Evolutionary conservation across 2,113 vertebrate genomes (phyloP), one percentile per base, ranked within the genome.

Genomic region (Sorex fumeus): DNA sequence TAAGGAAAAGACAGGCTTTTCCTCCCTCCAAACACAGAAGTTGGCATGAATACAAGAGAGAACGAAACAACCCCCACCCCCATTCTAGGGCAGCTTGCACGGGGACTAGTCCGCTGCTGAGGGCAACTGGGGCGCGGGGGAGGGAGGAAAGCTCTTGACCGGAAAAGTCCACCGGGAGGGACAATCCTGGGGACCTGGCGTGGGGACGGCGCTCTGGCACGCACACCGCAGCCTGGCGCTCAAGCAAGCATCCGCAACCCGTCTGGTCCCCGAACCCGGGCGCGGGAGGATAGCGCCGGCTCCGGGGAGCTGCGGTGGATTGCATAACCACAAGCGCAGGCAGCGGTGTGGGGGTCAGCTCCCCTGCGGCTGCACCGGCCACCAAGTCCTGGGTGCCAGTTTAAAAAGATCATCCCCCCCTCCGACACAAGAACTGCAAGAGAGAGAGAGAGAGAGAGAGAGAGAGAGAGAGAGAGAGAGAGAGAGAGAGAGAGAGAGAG

Each of bases 251-350:
- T 64, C 90, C 64, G 95, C 93, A 83, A 87, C 80, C 76, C 0
- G 69, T 25, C 43, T 21, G 84, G 36, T 72, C 87, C 69, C 74
- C 70, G 4, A 47, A 21, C 74, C 71, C 2, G 45, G 50, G 53
- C 53, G 18, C 9, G 57, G 6, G 57, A 8, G 18, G 57, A 9
- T 84, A 34, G 8, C 8, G 21, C n/a, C n/a, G n/a, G n/a, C 53
- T 23, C 12, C 60, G 50, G 34, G 8, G 83, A 6, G 57, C 91
- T 64, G 96, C 95, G 82, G 92, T 16, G 90, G 85, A 60, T 94
- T 96, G 93, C 93, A 19, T 93, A 96, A 94, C 74, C 71, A 16
- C 50, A 3, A 27, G 57, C 45, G 79, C 15, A 30, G 57, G 18
- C 71, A 30, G 23, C 32, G 34, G n/a, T 60, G 83, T 3, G 2